Conservation (phyloP, 2,113 vertebrate species). For the Elgaria multicarinata region DNA sequence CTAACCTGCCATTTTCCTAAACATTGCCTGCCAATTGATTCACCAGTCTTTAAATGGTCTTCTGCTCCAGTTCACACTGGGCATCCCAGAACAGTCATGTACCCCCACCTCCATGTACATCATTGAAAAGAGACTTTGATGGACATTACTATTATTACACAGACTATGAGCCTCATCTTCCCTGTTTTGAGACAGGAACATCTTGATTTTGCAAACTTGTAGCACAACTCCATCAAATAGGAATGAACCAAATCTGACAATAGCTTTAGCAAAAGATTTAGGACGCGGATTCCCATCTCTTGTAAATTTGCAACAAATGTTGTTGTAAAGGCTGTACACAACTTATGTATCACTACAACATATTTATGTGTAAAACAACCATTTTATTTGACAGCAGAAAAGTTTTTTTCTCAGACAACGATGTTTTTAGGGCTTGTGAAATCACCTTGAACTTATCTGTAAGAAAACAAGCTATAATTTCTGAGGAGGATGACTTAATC, state of each 20-base stretch:
- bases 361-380: not conserved
- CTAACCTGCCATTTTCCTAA: not conserved
- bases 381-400: not conserved
- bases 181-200: not conserved
- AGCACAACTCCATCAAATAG: not conserved
- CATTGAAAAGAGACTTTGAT: not conserved
- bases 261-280: not conserved
- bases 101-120: not conserved
- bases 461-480: conserved; percentile 22
- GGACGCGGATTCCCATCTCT: not conserved
- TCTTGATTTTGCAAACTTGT: not conserved
- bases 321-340: not conserved
- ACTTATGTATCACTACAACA: not conserved
- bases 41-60: not conserved
- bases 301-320: not conserved
- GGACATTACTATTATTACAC: not conserved
- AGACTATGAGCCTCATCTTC: not conserved
- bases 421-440: not conserved
- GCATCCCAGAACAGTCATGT: not conserved
- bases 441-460: conserved; percentile 30
- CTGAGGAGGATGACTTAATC: conserved; percentile 51
- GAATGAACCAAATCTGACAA: not conserved
- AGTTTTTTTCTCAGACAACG: conserved; percentile 26
- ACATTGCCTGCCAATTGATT: not conserved
- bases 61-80: not conserved